Percentiles rank a stretch among this genome's conserved stretches.
Conservation (phyloP, 1,140 invertebrate genomes). For the Globodera rostochiensis region DNA sequence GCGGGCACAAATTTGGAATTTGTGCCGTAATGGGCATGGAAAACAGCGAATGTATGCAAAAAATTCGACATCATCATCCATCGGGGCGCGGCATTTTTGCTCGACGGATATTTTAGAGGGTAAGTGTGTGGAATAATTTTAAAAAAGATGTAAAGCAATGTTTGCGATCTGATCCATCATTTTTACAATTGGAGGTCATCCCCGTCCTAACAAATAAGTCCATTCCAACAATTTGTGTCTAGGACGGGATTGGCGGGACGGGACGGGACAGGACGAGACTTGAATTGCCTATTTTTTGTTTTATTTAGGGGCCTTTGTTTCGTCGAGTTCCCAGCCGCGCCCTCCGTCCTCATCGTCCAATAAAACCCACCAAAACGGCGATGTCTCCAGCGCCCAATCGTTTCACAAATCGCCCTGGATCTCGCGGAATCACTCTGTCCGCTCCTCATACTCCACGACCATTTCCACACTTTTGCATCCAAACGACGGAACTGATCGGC, state of each 20-base stretch:
- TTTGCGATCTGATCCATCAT: no score
- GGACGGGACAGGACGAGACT: no score
- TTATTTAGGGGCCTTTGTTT: not conserved
- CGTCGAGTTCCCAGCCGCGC: not conserved
- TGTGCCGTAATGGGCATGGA: not conserved
- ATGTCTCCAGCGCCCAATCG: not conserved
- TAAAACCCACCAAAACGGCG: not conserved
- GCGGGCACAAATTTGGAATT: not conserved
- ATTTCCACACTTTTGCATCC: not conserved
- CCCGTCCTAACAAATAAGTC: no score
- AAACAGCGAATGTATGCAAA: not conserved
- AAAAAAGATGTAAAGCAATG: no score
- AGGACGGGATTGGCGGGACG: no score
- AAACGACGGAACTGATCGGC: not conserved
- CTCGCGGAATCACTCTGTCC: not conserved
- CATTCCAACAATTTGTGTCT: no score
- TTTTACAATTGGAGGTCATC: no score
- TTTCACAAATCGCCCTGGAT: not conserved
- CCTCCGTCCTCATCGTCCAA: not conserved
- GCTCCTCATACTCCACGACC: conserved; percentile 1
- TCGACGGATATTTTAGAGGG: not conserved
- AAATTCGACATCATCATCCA: not conserved
- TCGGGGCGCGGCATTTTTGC: not conserved
- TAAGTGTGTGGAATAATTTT: not conserved
- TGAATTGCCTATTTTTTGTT: no score